phyloP scores from a whole-genome alignment of 2,888 invertebrate species.

The Lymantria monacha region DNA sequence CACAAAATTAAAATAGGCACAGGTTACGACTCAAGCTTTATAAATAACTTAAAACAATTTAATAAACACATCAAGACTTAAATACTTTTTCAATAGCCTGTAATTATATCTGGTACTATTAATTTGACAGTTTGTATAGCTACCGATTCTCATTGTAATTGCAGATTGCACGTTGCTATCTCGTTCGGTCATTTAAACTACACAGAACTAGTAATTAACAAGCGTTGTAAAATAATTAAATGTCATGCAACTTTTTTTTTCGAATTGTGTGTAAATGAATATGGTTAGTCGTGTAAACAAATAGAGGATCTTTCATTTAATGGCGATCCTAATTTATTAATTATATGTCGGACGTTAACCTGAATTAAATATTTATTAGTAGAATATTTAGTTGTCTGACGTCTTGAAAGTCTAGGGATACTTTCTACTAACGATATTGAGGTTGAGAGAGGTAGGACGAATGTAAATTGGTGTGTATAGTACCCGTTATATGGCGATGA shows the following conservation, averaged over 20 bases:
- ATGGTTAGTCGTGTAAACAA: conserved; percentile 4
- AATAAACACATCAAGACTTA: conserved; percentile 76
- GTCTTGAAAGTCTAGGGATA: no score
- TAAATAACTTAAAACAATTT: conserved; percentile 75
- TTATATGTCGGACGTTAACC: neutral
- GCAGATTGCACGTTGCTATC: conserved; percentile 31
- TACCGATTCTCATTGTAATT: conserved; percentile 59
- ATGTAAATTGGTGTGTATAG: no score
- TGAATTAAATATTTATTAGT: neutral
- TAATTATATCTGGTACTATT: conserved; percentile 64
- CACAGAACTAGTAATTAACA: conserved; percentile 22
- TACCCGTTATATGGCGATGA: no score
- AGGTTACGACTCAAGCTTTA: conserved; percentile 35
- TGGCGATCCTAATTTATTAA: neutral
- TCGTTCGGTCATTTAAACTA: conserved; percentile 4
- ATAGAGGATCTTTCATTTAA: neutral
- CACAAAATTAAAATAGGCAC: neutral
- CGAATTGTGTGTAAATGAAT: conserved; percentile 4
- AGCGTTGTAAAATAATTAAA: conserved; percentile 28
- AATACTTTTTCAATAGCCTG: conserved; percentile 70
- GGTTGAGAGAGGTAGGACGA: no score
- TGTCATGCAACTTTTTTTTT: conserved; percentile 12
- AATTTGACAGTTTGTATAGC: conserved; percentile 64
- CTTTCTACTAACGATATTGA: no score
- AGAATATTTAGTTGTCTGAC: no score